Conservation (phyloP, 2,797 vertebrate genomes). For the Artibeus lituratus region DNA sequence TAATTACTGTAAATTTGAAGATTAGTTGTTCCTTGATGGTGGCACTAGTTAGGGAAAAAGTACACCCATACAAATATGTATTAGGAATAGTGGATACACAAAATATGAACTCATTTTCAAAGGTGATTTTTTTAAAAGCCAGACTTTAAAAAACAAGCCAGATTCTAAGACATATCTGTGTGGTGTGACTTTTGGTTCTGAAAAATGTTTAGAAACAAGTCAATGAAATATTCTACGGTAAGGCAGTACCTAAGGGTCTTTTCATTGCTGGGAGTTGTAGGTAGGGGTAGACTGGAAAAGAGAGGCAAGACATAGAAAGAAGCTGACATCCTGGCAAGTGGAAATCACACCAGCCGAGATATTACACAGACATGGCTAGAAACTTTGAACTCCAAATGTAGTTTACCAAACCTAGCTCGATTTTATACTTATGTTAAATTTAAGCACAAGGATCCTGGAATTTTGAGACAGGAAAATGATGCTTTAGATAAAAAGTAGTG, state of each 20-base stretch:
- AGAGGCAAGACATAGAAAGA: neutral
- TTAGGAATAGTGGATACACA: neutral
- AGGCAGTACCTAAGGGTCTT: neutral
- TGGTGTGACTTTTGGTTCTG: neutral
- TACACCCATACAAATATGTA: neutral
- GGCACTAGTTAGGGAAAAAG: neutral
- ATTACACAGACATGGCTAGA: neutral
- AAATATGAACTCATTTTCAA: neutral
- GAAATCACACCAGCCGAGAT: neutral
- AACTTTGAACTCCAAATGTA: slow-evolving; percentile 14
- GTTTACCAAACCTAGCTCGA: neutral
- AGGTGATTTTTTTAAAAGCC: neutral
- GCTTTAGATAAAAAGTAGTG: neutral
- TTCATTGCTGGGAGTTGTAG: neutral
- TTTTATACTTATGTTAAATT: neutral
- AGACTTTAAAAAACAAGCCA: neutral
- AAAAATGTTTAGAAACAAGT: slow-evolving; percentile 19
- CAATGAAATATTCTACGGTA: neutral
- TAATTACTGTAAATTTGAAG: neutral
- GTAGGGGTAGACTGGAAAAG: neutral
- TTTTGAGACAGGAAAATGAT: neutral
- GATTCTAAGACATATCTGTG: neutral
- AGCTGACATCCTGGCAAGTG: neutral
- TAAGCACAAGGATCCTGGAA: neutral
- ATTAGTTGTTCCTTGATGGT: neutral